These are phyloP conservation scores for Linnaemya tessellans DNA, from an alignment of 2,888 invertebrate species.

Conservation along the genomic window DNA sequence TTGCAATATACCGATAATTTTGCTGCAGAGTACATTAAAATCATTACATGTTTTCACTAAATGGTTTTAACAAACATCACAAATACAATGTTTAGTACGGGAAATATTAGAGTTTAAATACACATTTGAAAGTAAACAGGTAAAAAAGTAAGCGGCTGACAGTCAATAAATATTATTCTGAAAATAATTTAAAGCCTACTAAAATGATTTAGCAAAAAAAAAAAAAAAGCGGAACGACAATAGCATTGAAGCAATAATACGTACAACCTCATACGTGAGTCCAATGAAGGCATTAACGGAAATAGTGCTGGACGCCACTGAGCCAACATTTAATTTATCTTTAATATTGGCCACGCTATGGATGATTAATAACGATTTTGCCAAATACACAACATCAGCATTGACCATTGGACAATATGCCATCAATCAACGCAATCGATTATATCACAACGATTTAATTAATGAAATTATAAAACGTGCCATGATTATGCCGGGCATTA, in stretches of 20 bases:
- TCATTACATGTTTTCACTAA: constrained; percentile 9
- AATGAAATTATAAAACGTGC: constrained; percentile 69
- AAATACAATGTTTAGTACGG: constrained; percentile 30
- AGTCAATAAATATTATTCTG: neutral
- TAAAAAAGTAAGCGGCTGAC: neutral
- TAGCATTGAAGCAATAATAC: neutral
- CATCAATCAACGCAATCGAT: constrained; percentile 67
- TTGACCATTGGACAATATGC: constrained; percentile 77
- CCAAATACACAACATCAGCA: constrained; percentile 73
- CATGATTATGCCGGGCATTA: constrained; percentile 52
- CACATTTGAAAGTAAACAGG: constrained; percentile 23
- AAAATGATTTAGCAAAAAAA: constrained; percentile 4
- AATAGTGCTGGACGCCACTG: constrained; percentile 25
- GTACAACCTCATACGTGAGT: neutral
- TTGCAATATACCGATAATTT: neutral
- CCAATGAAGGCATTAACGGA: constrained; percentile 55
- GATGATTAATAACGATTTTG: constrained; percentile 78
- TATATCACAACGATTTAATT: constrained; percentile 77
- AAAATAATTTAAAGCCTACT: neutral
- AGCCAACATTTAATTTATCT: constrained; percentile 75
- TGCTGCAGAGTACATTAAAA: constrained; percentile 2
- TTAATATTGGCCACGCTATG: constrained; percentile 79
- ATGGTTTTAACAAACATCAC: constrained; percentile 9
- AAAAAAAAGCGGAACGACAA: neutral
- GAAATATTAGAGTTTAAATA: constrained; percentile 35